These are phyloP conservation scores for Channa maculata DNA, from an alignment of 2,113 vertebrate genomes.

Conservation along the genomic window DNA sequence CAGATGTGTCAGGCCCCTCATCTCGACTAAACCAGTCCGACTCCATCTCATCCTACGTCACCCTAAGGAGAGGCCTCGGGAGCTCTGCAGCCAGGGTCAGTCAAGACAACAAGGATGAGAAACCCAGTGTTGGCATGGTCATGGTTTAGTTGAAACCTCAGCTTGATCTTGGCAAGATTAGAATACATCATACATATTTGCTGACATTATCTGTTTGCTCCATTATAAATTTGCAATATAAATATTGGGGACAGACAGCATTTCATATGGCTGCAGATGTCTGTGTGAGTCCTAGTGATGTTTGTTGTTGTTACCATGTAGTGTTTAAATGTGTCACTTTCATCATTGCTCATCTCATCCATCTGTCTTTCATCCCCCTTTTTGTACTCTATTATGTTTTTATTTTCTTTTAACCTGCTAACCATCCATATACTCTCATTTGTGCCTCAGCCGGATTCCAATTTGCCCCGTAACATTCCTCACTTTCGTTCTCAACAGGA, in stretches of 20 bases:
- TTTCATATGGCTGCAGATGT: not conserved
- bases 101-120: not conserved
- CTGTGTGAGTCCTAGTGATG: not conserved
- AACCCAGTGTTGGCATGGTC: not conserved
- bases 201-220: too few relatives aligned
- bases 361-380: not conserved
- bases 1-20: slow-evolving; percentile 86
- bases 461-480: not conserved
- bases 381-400: not conserved
- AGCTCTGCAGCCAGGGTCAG: slow-evolving; percentile 85
- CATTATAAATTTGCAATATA: not conserved
- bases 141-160: not conserved
- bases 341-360: not conserved
- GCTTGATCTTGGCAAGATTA: not conserved
- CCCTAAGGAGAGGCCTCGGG: slow-evolving; percentile 84
- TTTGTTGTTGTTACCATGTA: too few relatives aligned
- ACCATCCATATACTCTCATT: slow-evolving; percentile 2
- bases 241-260: too few relatives aligned
- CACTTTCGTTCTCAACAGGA: slow-evolving; percentile 76
- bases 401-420: not conserved
- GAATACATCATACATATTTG: too few relatives aligned
- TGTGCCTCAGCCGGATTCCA: not conserved
- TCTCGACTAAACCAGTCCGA: slow-evolving; percentile 88
- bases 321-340: not conserved
- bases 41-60: slow-evolving; percentile 89